These are phyloP conservation scores for Alaudala cheleensis DNA, from an alignment of 2,113 vertebrate species.

Conservation along the genomic window DNA sequence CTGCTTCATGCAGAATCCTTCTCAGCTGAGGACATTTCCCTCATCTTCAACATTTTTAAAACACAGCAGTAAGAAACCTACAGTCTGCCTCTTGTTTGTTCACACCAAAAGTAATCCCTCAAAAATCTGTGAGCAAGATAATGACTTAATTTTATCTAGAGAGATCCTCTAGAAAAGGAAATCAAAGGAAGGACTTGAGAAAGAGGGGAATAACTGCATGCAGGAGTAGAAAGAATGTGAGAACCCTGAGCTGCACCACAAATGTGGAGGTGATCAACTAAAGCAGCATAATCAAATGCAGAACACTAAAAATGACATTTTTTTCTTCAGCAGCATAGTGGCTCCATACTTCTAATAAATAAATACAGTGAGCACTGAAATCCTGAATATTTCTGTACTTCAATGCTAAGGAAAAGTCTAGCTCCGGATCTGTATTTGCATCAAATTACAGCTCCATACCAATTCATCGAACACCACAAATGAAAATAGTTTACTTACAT, in stretches of 20 bases:
- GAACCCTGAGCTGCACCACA: neutral
- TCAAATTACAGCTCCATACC: neutral
- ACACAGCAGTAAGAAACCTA: neutral
- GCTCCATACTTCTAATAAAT: neutral
- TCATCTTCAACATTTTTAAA: neutral
- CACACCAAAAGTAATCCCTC: neutral
- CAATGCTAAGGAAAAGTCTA: neutral
- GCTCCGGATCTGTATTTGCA: neutral
- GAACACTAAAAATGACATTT: neutral
- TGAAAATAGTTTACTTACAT: conserved; percentile 82
- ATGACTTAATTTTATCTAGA: neutral
- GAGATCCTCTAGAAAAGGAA: neutral
- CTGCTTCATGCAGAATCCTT: neutral
- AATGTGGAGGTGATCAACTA: neutral
- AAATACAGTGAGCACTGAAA: neutral
- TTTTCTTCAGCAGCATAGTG: neutral
- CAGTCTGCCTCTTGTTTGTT: neutral
- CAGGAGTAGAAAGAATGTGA: neutral
- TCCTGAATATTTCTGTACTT: neutral
- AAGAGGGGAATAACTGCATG: neutral
- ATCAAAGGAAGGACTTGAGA: neutral
- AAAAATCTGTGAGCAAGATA: neutral
- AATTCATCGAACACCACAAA: neutral
- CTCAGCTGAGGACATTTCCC: neutral
- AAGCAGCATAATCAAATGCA: neutral